Conservation (phyloP, 2,113 vertebrate species). For the Chelonoidis abingdonii region DNA sequence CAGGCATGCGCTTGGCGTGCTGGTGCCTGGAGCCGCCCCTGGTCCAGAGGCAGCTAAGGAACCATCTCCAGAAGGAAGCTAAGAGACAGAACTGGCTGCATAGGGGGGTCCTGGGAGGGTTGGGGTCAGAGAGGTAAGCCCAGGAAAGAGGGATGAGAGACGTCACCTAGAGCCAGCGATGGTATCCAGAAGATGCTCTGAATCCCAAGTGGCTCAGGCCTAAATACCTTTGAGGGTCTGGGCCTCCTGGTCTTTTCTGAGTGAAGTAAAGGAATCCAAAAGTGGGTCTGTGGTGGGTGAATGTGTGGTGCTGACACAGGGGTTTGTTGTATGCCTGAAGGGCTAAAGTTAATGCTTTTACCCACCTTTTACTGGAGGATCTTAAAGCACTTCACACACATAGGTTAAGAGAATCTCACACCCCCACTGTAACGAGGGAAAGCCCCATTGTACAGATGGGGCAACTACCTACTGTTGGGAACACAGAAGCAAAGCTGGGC, state of each 20-base stretch:
- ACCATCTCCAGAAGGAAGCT: neutral
- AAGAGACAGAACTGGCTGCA: neutral
- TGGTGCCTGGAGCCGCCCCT: neutral
- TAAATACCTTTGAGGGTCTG: neutral
- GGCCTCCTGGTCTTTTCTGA: neutral
- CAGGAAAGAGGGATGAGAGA: neutral
- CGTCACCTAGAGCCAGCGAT: neutral
- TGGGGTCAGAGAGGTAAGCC: neutral
- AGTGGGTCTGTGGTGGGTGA: neutral
- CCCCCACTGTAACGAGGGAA: neutral
- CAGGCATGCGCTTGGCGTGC: too few relatives aligned
- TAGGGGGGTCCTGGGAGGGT: neutral
- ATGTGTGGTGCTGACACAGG: neutral
- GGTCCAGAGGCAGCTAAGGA: neutral
- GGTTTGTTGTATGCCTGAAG: neutral
- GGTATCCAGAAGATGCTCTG: neutral
- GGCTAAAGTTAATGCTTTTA: neutral
- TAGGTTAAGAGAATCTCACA: neutral
- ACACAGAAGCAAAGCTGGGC: rapidly evolving
- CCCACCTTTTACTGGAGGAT: neutral
- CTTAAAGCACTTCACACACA: neutral
- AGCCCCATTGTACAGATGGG: too few relatives aligned
- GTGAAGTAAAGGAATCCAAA: neutral
- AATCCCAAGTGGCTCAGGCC: neutral
- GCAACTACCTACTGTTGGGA: neutral